Percentiles rank a stretch among this genome's conserved stretches.
Evolutionary conservation across 2,113 vertebrate species (phyloP).

Genomic region (Cervus canadensis): DNA sequence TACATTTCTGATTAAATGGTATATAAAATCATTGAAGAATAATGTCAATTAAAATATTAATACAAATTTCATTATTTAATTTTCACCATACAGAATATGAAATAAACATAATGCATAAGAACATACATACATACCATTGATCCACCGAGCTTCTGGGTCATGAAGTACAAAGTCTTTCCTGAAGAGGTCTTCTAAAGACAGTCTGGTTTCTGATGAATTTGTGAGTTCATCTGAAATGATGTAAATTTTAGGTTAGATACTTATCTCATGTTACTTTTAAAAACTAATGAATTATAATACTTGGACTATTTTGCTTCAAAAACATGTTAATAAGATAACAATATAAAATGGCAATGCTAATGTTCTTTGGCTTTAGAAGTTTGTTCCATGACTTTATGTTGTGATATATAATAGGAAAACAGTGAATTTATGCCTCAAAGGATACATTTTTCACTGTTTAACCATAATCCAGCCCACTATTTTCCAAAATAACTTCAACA

Average conservation of each 20-base stretch:
- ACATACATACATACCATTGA: slow-evolving; percentile 87
- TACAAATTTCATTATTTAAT: background rate
- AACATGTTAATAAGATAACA: background rate
- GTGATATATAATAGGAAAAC: background rate
- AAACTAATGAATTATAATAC: background rate
- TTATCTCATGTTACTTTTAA: background rate
- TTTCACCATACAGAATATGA: background rate
- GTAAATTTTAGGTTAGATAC: background rate
- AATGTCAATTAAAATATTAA: background rate
- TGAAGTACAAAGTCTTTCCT: slow-evolving; percentile 89
- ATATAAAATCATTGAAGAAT: background rate
- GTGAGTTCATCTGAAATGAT: slow-evolving; percentile 87
- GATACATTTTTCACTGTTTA: background rate
- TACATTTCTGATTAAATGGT: background rate
- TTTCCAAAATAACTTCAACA: background rate
- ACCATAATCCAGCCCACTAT: background rate
- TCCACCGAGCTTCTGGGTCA: slow-evolving; percentile 94
- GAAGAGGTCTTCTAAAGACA: slow-evolving; percentile 95
- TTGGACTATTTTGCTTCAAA: background rate
- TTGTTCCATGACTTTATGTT: background rate
- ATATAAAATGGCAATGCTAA: background rate
- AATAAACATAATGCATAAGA: background rate
- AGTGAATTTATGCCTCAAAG: background rate
- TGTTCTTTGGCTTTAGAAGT: background rate
- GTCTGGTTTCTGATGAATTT: slow-evolving; percentile 91